Conservation (phyloP, 2,888 invertebrate species). For the Azorinus chamasolen region DNA sequence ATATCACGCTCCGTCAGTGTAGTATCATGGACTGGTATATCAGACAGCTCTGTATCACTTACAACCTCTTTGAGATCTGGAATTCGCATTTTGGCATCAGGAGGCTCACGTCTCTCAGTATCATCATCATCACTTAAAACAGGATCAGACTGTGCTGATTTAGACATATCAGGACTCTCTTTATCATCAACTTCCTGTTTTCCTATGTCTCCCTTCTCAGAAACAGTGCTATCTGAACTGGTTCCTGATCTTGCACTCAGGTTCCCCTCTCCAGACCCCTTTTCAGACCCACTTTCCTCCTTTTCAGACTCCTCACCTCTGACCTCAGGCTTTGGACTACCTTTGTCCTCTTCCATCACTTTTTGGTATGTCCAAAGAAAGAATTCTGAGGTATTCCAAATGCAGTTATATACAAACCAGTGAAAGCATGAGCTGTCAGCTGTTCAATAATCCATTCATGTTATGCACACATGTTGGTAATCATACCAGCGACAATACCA, state of each 20-base stretch:
- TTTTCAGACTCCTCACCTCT: constrained; percentile 34
- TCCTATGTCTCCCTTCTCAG: constrained; percentile 36
- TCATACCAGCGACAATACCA: too few relatives aligned
- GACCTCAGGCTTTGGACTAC: constrained; percentile 41
- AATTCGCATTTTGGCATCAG: neutral
- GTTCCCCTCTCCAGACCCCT: neutral
- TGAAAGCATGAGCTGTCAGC: too few relatives aligned
- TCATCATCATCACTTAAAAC: constrained; percentile 63
- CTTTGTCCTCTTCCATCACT: constrained; percentile 53
- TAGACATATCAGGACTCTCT: constrained; percentile 10
- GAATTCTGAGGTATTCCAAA: too few relatives aligned
- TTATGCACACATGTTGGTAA: too few relatives aligned
- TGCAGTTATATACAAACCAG: too few relatives aligned
- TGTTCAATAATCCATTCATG: too few relatives aligned
- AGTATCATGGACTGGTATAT: constrained; percentile 42
- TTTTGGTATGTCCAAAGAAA: neutral
- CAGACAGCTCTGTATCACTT: constrained; percentile 58
- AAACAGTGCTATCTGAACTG: constrained; percentile 15
- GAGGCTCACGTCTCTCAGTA: constrained; percentile 22
- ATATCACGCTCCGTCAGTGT: constrained; percentile 46
- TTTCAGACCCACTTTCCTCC: constrained; percentile 13
- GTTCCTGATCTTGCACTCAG: neutral
- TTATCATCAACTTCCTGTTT: constrained; percentile 20
- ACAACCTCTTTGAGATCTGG: constrained; percentile 44
- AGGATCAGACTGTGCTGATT: constrained; percentile 31